A percentile compares a stretch with the other conserved stretches of the same genome.
Conservation (phyloP, 2,797 vertebrate genomes). For the Phrynocephalus forsythii region DNA sequence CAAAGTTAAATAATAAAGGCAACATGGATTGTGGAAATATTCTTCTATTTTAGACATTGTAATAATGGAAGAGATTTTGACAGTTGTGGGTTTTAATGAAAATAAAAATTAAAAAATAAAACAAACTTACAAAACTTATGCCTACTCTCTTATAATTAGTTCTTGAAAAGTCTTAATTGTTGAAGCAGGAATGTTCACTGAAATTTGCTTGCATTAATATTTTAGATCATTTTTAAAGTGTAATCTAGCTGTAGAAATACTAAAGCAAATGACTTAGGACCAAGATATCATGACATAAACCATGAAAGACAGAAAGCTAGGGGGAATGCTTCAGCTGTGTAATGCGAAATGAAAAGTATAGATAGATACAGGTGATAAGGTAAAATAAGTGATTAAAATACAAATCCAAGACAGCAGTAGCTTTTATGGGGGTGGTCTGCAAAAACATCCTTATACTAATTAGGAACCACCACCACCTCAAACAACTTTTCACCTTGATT, state of each 20-base stretch:
- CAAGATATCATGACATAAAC: no score
- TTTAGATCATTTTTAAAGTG: background rate
- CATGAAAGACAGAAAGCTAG: no score
- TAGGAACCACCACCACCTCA: no score
- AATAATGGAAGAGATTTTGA: slow-evolving; percentile 44
- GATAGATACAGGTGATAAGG: no score
- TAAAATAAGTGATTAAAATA: no score
- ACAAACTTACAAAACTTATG: slow-evolving; percentile 3
- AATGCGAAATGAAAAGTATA: no score
- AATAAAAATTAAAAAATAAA: slow-evolving; percentile 62
- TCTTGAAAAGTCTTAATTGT: background rate
- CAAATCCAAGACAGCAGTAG: no score
- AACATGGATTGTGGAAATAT: slow-evolving; percentile 49
- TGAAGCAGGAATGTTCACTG: background rate
- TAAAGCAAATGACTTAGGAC: no score
- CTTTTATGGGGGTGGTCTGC: no score
- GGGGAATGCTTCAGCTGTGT: no score
- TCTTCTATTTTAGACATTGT: slow-evolving; percentile 29
- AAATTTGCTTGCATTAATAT: background rate
- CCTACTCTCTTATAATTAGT: slow-evolving; percentile 7
- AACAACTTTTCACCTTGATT: no score
- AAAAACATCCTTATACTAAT: no score
- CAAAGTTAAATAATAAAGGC: slow-evolving; percentile 33
- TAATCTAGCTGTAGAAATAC: background rate
- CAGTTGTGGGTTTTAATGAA: slow-evolving; percentile 68